phyloP scores from a whole-genome alignment of 2,113 vertebrate species.

The Pardalotus punctatus region DNA sequence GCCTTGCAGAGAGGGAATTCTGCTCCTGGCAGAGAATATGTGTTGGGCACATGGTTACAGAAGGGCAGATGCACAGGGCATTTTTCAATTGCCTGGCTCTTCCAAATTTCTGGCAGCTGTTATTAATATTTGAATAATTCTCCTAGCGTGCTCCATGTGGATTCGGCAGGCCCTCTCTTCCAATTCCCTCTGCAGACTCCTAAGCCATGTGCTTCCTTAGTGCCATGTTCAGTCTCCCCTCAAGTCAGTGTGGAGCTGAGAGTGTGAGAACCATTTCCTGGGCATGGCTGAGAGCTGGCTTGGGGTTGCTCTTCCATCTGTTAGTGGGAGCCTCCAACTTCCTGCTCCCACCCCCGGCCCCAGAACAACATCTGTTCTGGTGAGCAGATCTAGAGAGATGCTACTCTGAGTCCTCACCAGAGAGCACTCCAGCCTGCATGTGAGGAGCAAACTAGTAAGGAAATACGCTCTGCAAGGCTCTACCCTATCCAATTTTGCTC shows the following conservation, averaged over 20 bases:
- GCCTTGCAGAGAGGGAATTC: not conserved
- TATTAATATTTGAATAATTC: not conserved
- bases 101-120: not conserved
- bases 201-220: not conserved
- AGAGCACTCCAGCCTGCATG: not conserved
- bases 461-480: not conserved
- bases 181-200: not conserved
- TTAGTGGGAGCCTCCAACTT: not conserved
- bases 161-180: not conserved
- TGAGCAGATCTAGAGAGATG: not conserved
- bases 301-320: not conserved
- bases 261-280: not conserved
- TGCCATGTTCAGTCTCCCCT: not conserved
- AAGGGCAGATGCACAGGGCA: constrained; percentile 2
- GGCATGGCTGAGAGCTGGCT: not conserved
- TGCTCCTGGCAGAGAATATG: not conserved
- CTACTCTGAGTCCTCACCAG: not conserved
- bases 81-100: not conserved
- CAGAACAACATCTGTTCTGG: not conserved
- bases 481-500: not conserved
- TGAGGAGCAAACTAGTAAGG: not conserved
- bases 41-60: not conserved
- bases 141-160: not conserved
- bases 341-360: not conserved
- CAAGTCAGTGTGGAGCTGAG: not conserved